A percentile compares a stretch with the other conserved stretches of the same genome.
Conservation (phyloP, 2,888 invertebrate species). For the Caenorhabditis uteleia region DNA sequence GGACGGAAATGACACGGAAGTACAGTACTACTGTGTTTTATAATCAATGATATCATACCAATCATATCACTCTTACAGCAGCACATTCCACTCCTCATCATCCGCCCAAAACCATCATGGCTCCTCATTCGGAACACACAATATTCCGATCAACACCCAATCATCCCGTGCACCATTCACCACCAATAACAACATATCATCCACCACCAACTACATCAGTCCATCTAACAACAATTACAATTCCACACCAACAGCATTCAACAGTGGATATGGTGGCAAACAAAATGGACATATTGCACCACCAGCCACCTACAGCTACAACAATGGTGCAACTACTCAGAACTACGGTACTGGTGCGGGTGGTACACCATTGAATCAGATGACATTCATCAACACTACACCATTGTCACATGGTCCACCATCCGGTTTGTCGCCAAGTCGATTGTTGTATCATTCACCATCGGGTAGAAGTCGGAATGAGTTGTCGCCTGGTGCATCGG, state of each 20-base stretch:
- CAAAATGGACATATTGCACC: conserved; percentile 16
- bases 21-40: too few relatives aligned
- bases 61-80: conserved; percentile 7
- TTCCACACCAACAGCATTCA: conserved; percentile 13
- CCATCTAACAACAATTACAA: conserved; percentile 18
- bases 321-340: conserved; percentile 37
- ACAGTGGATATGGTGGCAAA: background rate
- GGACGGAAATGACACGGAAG: too few relatives aligned
- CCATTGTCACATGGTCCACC: background rate
- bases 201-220: conserved; percentile 22
- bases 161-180: conserved; percentile 18
- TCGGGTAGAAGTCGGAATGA: conserved; percentile 49
- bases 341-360: conserved; percentile 38
- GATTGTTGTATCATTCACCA: conserved; percentile 51
- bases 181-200: conserved; percentile 9
- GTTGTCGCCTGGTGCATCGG: conserved; percentile 57
- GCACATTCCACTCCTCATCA: conserved; percentile 21
- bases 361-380: conserved; percentile 47
- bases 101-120: background rate
- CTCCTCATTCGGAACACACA: conserved; percentile 1
- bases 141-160: conserved; percentile 17
- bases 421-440: conserved; percentile 16
- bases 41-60: too few relatives aligned
- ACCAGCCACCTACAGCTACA: conserved; percentile 38
- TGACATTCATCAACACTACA: conserved; percentile 46